phyloP scores from a whole-genome alignment of 2,113 vertebrate species.

The Proteles cristata region DNA sequence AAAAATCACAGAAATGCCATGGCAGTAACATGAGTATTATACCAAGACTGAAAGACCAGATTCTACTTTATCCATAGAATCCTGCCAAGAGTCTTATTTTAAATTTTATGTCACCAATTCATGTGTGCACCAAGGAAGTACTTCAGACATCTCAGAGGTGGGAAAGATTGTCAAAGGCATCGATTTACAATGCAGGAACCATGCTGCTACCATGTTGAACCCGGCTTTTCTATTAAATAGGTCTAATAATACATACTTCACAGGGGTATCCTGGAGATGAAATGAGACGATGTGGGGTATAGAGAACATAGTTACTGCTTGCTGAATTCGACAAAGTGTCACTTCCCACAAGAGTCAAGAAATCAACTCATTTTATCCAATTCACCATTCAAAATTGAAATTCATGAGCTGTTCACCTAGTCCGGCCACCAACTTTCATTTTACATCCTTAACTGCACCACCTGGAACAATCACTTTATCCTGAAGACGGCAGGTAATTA shows the following conservation, averaged over 20 bases:
- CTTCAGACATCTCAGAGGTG: neutral
- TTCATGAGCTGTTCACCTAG: fast-evolving
- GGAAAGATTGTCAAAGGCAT: neutral
- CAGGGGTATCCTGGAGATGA: neutral
- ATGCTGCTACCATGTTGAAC: neutral
- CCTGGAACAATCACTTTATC: neutral
- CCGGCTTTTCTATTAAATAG: neutral
- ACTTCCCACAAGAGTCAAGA: neutral
- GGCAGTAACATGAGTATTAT: neutral
- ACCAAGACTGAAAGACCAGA: neutral
- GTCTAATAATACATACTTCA: neutral
- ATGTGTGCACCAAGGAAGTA: neutral
- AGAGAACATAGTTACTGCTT: neutral
- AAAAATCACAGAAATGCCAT: neutral
- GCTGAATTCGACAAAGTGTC: neutral
- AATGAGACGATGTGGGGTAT: neutral
- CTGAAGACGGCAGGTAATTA: neutral
- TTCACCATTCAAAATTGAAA: neutral
- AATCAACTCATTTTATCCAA: neutral
- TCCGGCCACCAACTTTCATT: neutral
- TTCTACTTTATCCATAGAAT: neutral
- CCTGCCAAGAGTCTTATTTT: neutral
- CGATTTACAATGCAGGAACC: neutral
- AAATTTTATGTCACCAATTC: neutral
- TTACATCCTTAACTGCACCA: neutral